Evolutionary conservation across 1,140 invertebrate genomes (phyloP).

Genomic region (Saccostrea echinata): DNA sequence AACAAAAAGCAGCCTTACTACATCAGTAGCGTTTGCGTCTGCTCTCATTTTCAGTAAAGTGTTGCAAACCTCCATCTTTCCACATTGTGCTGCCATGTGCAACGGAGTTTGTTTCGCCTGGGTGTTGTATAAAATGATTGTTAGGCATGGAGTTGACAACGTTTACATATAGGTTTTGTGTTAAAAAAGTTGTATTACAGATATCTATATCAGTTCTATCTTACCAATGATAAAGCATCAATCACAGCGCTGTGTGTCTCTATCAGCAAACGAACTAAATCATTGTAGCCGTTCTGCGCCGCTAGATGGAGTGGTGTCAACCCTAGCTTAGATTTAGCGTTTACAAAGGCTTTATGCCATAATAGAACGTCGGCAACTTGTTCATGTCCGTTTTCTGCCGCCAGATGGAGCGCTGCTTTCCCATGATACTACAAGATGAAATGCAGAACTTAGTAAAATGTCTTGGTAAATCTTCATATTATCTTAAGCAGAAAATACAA

Average conservation of each 20-base stretch:
- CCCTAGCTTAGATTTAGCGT: slow-evolving; percentile 90
- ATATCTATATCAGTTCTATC: not conserved
- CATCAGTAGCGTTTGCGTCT: slow-evolving; percentile 97
- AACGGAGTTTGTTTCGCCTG: slow-evolving; percentile 83
- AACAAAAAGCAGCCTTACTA: slow-evolving; percentile 83
- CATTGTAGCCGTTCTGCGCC: slow-evolving; percentile 92
- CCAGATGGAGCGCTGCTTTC: slow-evolving; percentile 95
- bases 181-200: not conserved
- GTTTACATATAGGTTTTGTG: not conserved
- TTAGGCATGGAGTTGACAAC: not conserved
- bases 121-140: slow-evolving; percentile 13
- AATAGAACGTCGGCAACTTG: slow-evolving; percentile 96
- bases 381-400: slow-evolving; percentile 94
- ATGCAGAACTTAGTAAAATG: not conserved
- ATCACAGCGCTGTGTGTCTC: slow-evolving; percentile 96
- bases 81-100: slow-evolving; percentile 89
- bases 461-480: too few species aligned
- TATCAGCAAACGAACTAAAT: slow-evolving; percentile 84
- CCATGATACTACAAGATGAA: slow-evolving; percentile 81
- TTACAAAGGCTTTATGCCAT: slow-evolving; percentile 98
- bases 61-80: slow-evolving; percentile 94
- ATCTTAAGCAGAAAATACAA: too few species aligned
- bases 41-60: slow-evolving; percentile 96
- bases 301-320: slow-evolving; percentile 86
- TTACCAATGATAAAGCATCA: slow-evolving; percentile 93